Conservation (phyloP, 2,888 invertebrate species). For the Leistus spinibarbis region DNA sequence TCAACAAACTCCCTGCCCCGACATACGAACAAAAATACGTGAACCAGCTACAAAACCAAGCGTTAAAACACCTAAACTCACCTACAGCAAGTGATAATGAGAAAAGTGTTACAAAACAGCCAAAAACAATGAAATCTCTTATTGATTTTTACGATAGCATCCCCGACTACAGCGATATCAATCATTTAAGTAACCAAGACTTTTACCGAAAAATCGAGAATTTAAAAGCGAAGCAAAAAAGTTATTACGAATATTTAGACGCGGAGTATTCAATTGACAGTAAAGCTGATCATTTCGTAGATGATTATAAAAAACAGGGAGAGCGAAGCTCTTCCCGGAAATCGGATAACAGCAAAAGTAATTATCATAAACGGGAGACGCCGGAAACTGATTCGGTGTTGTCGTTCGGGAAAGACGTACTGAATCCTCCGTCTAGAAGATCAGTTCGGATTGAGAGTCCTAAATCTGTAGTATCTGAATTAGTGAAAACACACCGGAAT, state of each 20-base stretch:
- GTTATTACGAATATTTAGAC: conserved; percentile 52
- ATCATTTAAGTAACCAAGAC: conserved; percentile 75
- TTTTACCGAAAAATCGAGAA: conserved; percentile 74
- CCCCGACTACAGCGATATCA: conserved; percentile 78
- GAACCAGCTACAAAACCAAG: conserved; percentile 51
- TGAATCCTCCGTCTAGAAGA: conserved; percentile 54
- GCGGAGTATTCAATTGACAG: conserved; percentile 49
- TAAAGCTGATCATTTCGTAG: conserved; percentile 51
- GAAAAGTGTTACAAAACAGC: conserved; percentile 48
- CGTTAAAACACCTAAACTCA: conserved; percentile 48
- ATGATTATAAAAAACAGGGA: conserved; percentile 53
- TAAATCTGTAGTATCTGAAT: conserved; percentile 43
- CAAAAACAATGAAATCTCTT: conserved; percentile 59
- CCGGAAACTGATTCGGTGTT: conserved; percentile 46
- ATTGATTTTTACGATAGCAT: conserved; percentile 79
- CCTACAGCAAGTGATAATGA: conserved; percentile 44
- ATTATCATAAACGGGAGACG: conserved; percentile 12
- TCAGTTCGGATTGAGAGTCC: conserved; percentile 57
- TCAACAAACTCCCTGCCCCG: conserved; percentile 73
- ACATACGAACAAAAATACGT: conserved; percentile 67
- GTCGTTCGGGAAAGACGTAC: conserved; percentile 50
- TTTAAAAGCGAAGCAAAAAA: conserved; percentile 68
- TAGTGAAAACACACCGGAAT: conserved; percentile 40
- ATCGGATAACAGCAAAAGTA: conserved; percentile 18
- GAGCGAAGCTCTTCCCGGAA: conserved; percentile 35